Evolutionary conservation across 2,888 invertebrate genomes (phyloP).

Genomic region (Brachyptera risi): DNA sequence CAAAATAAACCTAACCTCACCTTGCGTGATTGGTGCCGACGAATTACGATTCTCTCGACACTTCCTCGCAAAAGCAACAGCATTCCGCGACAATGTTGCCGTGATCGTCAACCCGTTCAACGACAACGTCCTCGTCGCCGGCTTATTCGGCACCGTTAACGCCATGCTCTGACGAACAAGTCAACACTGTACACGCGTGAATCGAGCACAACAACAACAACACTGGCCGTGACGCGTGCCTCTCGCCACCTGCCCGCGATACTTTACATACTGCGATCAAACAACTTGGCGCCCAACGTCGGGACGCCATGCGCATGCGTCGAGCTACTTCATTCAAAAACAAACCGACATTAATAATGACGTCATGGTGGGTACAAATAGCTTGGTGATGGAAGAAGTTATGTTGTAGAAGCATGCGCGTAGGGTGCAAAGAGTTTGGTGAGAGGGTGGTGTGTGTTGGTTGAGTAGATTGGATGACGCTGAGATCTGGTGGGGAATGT

Average conservation of each 20-base stretch:
- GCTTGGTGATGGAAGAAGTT: too few relatives aligned
- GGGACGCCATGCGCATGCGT: constrained; percentile 15
- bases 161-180: too few relatives aligned
- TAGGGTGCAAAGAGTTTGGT: too few relatives aligned
- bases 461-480: too few relatives aligned
- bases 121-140: constrained; percentile 24
- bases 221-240: not conserved
- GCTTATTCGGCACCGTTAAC: constrained; percentile 15
- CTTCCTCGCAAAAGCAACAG: constrained; percentile 21
- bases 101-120: constrained; percentile 28
- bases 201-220: not conserved
- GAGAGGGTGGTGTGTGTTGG: too few relatives aligned
- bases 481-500: not conserved
- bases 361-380: not conserved
- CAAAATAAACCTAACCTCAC: not conserved
- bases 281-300: constrained; percentile 2
- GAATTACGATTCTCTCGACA: constrained; percentile 13
- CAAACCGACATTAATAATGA: not conserved
- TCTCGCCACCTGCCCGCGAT: not conserved
- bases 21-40: constrained; percentile 14
- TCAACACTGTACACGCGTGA: too few relatives aligned
- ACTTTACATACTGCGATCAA: not conserved
- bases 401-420: too few relatives aligned
- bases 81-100: constrained; percentile 24
- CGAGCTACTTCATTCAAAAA: too few relatives aligned